Evolutionary conservation across 2,797 vertebrate species (phyloP), one percentile per base, ranked within the genome.

Genomic region (Chanos chanos): DNA sequence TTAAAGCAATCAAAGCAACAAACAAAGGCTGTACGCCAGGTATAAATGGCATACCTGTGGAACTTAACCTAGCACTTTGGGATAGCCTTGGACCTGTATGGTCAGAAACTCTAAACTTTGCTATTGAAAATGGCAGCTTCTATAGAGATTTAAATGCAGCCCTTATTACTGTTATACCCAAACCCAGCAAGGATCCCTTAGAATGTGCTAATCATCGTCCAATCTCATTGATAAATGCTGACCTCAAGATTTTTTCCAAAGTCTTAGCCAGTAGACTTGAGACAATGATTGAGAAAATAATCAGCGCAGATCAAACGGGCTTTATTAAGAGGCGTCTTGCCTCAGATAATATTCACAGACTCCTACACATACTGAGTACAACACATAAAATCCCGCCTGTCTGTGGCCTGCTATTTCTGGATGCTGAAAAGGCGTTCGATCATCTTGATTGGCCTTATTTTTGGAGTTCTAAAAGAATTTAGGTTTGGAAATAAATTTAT

Each of bases 241-340:
- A 70, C 6, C 10, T 70, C 2, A 64, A 70, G n/a, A 48, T 66
- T 10, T 63, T 16, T 36, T 45, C 59, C 33, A 63, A 58, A 43
- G 47, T 62, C 2, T 19, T 66, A 45, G 27, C 68, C 18, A 56
- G 27, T 47, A 25, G 7, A 44, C 22, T 45, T 19, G 22, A 45
- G 13, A 52, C 21, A 27, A 55, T 66, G 3, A 13, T 60, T 22
- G 54, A 31, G 24, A 54, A 67, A 61, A 12, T 53, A 25, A 52
- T 47, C 39, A 22, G 34, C n/a, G 47, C 37, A 31, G 45, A 64
- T 58, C 45, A 64, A 44, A 52, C 47, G 6, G 39, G 53, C 7
- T 59, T 69, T 30, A 58, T 69, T 3, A 68, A 10, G 16, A 66
- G 44, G n/a, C n/a, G 28, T 16, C 9, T 62, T 1, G 45, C 44